These are phyloP conservation scores for Myzus persicae DNA, from an alignment of 1,140 invertebrate genomes.

Conservation along the genomic window DNA sequence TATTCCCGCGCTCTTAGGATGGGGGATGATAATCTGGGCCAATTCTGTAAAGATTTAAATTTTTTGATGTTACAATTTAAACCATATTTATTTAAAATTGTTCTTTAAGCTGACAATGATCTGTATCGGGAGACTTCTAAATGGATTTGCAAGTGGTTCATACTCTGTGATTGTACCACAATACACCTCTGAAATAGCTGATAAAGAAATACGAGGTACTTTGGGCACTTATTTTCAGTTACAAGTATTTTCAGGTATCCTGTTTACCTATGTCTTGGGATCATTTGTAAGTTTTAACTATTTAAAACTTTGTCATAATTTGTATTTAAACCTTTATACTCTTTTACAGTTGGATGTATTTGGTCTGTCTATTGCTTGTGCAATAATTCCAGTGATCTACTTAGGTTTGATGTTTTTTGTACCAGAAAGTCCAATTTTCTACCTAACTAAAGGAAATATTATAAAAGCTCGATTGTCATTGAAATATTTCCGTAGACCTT, in stretches of 20 bases:
- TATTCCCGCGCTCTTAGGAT: constrained; percentile 78
- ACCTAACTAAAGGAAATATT: constrained; percentile 68
- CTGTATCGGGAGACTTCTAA: constrained; percentile 76
- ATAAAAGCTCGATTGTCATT: constrained; percentile 71
- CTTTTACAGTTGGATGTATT: constrained; percentile 69
- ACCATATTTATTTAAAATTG: not conserved
- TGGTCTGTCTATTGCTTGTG: constrained; percentile 74
- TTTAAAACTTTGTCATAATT: not conserved
- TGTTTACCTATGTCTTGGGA: constrained; percentile 71
- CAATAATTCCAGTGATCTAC: constrained; percentile 73
- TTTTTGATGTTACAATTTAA: too few species aligned
- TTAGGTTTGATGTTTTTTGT: constrained; percentile 74
- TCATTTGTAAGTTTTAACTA: constrained; percentile 61
- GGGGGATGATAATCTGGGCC: constrained; percentile 76
- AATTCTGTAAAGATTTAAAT: constrained; percentile 64
- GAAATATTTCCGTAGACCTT: constrained; percentile 72
- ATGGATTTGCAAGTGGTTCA: constrained; percentile 76
- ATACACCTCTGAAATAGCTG: constrained; percentile 84
- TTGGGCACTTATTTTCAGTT: constrained; percentile 66
- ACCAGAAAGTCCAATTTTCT: constrained; percentile 83
- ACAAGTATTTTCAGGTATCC: constrained; percentile 72
- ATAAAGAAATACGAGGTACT: constrained; percentile 79
- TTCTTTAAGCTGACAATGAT: constrained; percentile 69
- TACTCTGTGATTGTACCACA: constrained; percentile 80
- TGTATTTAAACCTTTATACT: constrained; percentile 37